phyloP scores from a whole-genome alignment of 2,113 vertebrate species.

The Epinephelus fuscoguttatus region DNA sequence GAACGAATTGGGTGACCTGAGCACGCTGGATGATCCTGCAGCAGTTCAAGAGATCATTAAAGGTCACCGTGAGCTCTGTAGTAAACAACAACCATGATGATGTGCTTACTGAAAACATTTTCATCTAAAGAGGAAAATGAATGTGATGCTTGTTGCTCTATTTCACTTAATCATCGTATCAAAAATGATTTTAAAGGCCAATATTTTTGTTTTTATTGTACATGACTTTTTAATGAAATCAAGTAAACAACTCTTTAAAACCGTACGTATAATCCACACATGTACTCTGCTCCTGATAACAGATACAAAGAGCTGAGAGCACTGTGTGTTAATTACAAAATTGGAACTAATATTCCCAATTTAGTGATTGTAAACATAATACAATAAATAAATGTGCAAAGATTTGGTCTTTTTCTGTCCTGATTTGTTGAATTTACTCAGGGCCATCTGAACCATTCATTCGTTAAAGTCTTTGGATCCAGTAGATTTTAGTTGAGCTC shows the following conservation, averaged over 20 bases:
- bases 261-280: not conserved
- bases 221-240: conserved; percentile 20
- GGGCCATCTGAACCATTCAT: not conserved
- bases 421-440: not conserved
- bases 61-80: conserved; percentile 63
- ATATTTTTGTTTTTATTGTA: conserved; percentile 29
- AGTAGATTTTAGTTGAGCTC: conserved; percentile 1
- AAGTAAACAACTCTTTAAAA: not conserved
- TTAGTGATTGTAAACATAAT: conserved; percentile 21
- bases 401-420: not conserved
- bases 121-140: not conserved
- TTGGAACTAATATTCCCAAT: not conserved
- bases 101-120: not conserved
- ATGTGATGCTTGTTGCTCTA: not conserved
- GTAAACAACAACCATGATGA: conserved; percentile 23
- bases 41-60: conserved; percentile 83
- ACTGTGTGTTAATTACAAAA: conserved; percentile 3
- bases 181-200: conserved; percentile 19
- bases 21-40: conserved; percentile 84
- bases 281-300: not conserved
- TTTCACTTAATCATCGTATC: conserved; percentile 8
- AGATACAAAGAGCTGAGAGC: not conserved
- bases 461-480: conserved; percentile 1
- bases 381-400: conserved; percentile 22
- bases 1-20: conserved; percentile 84